Percentiles rank a stretch among this genome's conserved stretches.
These are phyloP conservation scores for Deilephila elpenor DNA, from an alignment of 2,888 invertebrate genomes.

Conservation along the genomic window DNA sequence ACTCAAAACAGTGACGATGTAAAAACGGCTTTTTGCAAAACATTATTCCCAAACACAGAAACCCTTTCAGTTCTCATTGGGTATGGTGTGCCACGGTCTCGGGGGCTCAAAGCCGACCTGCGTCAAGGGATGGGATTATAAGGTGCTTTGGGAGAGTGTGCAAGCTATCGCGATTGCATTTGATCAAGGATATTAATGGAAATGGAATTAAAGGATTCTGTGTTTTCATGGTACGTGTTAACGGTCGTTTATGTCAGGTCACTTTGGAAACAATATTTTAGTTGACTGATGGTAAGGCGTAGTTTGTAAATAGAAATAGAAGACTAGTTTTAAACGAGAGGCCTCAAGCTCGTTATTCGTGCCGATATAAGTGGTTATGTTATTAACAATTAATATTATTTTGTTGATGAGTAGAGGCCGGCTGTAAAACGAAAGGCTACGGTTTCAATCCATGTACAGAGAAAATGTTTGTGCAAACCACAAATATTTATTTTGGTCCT, in stretches of 20 bases:
- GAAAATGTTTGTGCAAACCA: too few species aligned
- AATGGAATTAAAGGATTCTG: not conserved
- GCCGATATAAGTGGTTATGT: too few species aligned
- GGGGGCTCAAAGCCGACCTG: not conserved
- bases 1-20: not conserved
- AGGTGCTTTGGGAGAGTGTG: conserved; percentile 11
- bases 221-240: not conserved
- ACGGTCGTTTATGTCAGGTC: not conserved
- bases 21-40: not conserved
- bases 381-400: too few species aligned
- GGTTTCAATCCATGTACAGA: too few species aligned
- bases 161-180: conserved; percentile 4
- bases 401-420: too few species aligned
- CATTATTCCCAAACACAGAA: not conserved
- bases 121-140: not conserved
- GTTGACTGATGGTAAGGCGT: not conserved
- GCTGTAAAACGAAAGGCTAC: too few species aligned
- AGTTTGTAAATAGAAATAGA: too few species aligned
- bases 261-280: not conserved
- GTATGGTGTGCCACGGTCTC: not conserved
- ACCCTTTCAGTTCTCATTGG: conserved; percentile 19
- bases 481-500: too few species aligned
- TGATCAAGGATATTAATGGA: not conserved
- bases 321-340: too few species aligned
- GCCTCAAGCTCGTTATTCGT: too few species aligned